Conservation (phyloP, 2,113 vertebrate species). For the Alosa alosa region DNA sequence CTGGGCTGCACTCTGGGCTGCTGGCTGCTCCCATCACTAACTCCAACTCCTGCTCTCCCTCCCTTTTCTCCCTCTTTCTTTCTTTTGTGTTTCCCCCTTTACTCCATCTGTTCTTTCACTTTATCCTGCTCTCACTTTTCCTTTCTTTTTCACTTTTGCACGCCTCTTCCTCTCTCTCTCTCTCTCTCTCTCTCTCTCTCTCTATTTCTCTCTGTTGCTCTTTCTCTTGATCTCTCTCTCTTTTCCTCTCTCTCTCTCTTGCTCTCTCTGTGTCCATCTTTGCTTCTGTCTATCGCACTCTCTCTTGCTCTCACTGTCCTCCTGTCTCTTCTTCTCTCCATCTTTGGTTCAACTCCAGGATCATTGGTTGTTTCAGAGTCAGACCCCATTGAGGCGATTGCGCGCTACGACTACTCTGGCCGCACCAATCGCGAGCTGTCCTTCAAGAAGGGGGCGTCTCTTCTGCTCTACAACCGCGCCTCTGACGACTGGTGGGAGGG, state of each 20-base stretch:
- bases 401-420: constrained; percentile 90
- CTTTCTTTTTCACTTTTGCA: not conserved
- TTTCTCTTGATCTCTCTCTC: too few relatives aligned
- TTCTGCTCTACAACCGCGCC: constrained; percentile 86
- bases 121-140: not conserved
- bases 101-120: not conserved
- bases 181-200: constrained; percentile 18
- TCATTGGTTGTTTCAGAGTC: constrained; percentile 81
- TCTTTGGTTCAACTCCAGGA: constrained; percentile 60
- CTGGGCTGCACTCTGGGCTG: too few relatives aligned
- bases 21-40: not conserved
- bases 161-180: not conserved
- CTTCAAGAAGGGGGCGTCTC: constrained; percentile 90
- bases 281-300: not conserved
- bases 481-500: constrained; percentile 98
- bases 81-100: not conserved
- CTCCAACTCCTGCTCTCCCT: constrained; percentile 5
- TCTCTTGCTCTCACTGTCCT: not conserved
- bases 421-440: constrained; percentile 88
- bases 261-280: not conserved
- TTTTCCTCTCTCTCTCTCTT: not conserved
- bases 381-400: constrained; percentile 90
- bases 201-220: not conserved
- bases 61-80: constrained; percentile 33
- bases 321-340: not conserved